phyloP scores from a whole-genome alignment of 2,888 invertebrate species.

The Temnothorax rugatulus region DNA sequence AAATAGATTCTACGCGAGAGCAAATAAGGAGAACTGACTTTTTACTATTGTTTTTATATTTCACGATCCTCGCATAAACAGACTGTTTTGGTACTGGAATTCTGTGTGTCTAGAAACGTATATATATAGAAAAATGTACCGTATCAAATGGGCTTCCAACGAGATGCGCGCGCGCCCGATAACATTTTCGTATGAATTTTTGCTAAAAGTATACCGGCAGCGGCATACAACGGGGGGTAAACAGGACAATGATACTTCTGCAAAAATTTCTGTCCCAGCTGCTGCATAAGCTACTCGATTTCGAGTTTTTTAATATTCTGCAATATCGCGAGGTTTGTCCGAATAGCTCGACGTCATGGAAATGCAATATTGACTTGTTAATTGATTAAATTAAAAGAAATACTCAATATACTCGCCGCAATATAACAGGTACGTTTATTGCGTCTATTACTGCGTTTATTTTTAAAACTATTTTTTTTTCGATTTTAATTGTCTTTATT shows the following conservation, averaged over 20 bases:
- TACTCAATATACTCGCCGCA: neutral
- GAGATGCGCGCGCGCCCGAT: constrained; percentile 37
- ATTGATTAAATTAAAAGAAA: constrained; percentile 20
- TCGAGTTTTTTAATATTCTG: constrained; percentile 33
- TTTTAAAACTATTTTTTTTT: constrained; percentile 2
- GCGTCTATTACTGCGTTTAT: constrained; percentile 3
- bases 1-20: constrained; percentile 2
- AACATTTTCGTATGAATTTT: constrained; percentile 44
- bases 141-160: constrained; percentile 29
- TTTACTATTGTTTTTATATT: constrained; percentile 28
- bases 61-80: constrained; percentile 7
- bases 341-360: constrained; percentile 17
- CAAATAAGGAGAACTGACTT: constrained; percentile 19
- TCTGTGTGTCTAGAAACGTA: neutral
- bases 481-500: neutral
- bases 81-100: constrained; percentile 33
- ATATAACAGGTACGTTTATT: neutral
- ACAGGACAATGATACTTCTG: constrained; percentile 53
- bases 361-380: constrained; percentile 26
- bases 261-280: constrained; percentile 49
- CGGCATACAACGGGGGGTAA: constrained; percentile 25
- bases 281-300: constrained; percentile 53
- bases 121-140: constrained; percentile 14
- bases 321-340: constrained; percentile 1
- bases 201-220: constrained; percentile 27